Evolutionary conservation across 1,140 invertebrate species (phyloP).

Genomic region (Euglossa dilemma): DNA sequence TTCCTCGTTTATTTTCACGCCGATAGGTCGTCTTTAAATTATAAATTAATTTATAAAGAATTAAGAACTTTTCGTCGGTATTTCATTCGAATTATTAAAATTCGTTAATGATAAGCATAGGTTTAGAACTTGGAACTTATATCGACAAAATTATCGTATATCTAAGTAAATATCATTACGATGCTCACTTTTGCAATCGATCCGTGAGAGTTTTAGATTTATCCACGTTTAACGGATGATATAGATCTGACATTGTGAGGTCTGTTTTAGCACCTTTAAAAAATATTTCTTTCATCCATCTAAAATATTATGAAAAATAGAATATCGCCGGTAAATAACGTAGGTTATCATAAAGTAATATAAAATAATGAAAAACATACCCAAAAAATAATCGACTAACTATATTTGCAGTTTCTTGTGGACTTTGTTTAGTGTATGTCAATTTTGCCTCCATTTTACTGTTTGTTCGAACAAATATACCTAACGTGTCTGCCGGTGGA

Average conservation of each 20-base stretch:
- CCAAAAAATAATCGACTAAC: conserved; percentile 49
- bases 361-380: conserved; percentile 31
- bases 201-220: conserved; percentile 82
- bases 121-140: neutral
- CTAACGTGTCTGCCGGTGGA: neutral
- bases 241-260: conserved; percentile 84
- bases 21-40: too few relatives aligned
- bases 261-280: conserved; percentile 81
- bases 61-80: neutral
- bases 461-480: neutral
- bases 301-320: conserved; percentile 48
- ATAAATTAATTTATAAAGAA: too few relatives aligned
- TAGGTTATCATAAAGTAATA: neutral
- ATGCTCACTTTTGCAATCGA: conserved; percentile 81
- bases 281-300: conserved; percentile 83
- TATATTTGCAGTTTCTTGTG: conserved; percentile 47
- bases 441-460: conserved; percentile 13
- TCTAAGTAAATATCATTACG: neutral
- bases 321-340: neutral
- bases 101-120: neutral
- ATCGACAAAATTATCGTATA: neutral
- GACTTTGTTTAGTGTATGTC: conserved; percentile 26
- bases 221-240: conserved; percentile 81
- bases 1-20: neutral
- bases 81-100: neutral